Evolutionary conservation across 2,113 vertebrate species (phyloP).

Genomic region (Ciconia stormi): DNA sequence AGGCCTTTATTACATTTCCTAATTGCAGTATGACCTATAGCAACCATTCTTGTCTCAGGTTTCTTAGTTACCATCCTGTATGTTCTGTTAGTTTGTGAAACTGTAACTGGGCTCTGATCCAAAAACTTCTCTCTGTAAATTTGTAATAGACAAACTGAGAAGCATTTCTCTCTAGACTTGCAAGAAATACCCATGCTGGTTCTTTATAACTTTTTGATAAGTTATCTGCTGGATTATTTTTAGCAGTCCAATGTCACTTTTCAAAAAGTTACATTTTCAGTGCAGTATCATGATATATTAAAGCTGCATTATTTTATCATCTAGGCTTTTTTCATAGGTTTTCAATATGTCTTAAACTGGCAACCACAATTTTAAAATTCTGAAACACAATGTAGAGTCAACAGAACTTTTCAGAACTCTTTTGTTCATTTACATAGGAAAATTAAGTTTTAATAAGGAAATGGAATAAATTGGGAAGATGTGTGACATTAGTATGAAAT

Average conservation of each 20-base stretch:
- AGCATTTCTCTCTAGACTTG: background rate
- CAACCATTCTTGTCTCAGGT: background rate
- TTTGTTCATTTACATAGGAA: background rate
- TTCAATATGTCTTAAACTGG: background rate
- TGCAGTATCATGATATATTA: background rate
- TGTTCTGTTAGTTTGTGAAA: background rate
- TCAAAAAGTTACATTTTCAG: background rate
- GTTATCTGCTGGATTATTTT: background rate
- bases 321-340: background rate
- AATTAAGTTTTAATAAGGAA: background rate
- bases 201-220: background rate
- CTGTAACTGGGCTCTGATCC: background rate
- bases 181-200: background rate
- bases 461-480: background rate
- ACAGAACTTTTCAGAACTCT: background rate
- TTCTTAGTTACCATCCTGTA: background rate
- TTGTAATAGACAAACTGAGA: background rate
- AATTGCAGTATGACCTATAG: background rate
- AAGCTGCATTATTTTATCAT: background rate
- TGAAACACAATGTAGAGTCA: background rate
- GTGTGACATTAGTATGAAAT: background rate
- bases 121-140: background rate
- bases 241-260: background rate
- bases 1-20: slow-evolving; percentile 21
- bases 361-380: background rate